Percentiles rank a stretch among this genome's conserved stretches.
Conservation (phyloP, 2,113 vertebrate species). For the Deroptyus accipitrinus region DNA sequence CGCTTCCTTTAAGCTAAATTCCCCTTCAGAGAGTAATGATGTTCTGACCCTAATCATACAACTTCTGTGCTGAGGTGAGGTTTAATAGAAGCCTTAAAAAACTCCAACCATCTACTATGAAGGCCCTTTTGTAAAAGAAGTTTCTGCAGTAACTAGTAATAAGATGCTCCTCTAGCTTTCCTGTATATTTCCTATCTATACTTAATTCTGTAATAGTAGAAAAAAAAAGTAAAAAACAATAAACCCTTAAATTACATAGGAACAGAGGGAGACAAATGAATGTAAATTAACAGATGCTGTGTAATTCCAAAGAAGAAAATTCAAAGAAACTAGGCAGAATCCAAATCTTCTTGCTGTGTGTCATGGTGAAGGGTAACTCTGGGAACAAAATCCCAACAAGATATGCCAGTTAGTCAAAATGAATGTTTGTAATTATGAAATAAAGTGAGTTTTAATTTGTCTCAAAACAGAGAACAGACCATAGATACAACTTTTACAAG, state of each 20-base stretch:
- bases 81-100: neutral
- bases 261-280: neutral
- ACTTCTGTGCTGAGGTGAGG: neutral
- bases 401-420: constrained; percentile 44
- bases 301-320: neutral
- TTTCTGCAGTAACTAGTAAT: neutral
- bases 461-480: constrained; percentile 31
- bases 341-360: neutral
- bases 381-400: constrained; percentile 29
- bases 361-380: constrained; percentile 13
- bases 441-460: constrained; percentile 36
- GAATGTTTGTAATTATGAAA: constrained; percentile 37
- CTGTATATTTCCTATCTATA: neutral
- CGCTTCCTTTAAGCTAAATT: neutral
- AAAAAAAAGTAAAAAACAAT: neutral
- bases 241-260: neutral
- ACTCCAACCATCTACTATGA: neutral
- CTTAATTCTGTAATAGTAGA: neutral
- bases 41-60: neutral
- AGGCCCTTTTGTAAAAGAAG: neutral
- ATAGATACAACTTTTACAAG: neutral
- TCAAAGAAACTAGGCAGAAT: neutral
- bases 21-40: neutral
- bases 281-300: neutral
- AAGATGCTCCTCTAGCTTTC: neutral